Base-by-base conservation (phyloP, 2,797 vertebrate species). In the Pyrocephalus nanus region DNA sequence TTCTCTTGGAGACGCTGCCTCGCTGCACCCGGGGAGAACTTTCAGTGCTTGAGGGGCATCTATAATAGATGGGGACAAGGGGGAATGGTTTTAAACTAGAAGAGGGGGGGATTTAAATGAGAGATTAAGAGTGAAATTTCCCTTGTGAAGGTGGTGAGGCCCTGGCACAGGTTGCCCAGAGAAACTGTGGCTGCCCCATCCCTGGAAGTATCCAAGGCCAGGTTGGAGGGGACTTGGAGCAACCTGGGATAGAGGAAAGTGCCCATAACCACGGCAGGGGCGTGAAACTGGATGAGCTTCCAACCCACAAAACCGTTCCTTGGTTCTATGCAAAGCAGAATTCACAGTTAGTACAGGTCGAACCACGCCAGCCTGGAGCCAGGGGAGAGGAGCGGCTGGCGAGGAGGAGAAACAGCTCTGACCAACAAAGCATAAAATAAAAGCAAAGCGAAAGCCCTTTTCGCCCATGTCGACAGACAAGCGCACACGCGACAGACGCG, bases 371-470 rank as follows among this genome's bases (percentile, higher is more conserved):
- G 58, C 45, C 57, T 0, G 38, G 17, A 77, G 17, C 27, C 25
- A 26, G 29, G n/a, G 38, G 4, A 27, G 57, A 34, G n/a, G 22
- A 16, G 50, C 50, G 8, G 22, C 50, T 1, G 8, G 50, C 50
- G 20, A 57, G 23, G 25, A 40, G 38, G 1, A 34, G 36, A 19
- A 70, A 64, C 38, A 71, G 14, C 51, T 64, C 15, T 2, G 20
- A 11, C 6, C 17, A 20, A 23, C 0, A 14, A 13, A 1, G 2
- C 2, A 29, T 1, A 15, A 40, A 61, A 42, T 1, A 12, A 50
- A 47, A n/a, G 51, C 42, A n/a, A 10, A 25, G 3, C 5, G 0
- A 4, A 45, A 23, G 4, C 16, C 57, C 7, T 30, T 57, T 30
- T 6, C 71, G 6, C 72, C 51, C n/a, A 8, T 11, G 17, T 8